These are phyloP conservation scores for Florisuga fusca DNA, from an alignment of 2,797 vertebrate genomes.

Conservation along the genomic window DNA sequence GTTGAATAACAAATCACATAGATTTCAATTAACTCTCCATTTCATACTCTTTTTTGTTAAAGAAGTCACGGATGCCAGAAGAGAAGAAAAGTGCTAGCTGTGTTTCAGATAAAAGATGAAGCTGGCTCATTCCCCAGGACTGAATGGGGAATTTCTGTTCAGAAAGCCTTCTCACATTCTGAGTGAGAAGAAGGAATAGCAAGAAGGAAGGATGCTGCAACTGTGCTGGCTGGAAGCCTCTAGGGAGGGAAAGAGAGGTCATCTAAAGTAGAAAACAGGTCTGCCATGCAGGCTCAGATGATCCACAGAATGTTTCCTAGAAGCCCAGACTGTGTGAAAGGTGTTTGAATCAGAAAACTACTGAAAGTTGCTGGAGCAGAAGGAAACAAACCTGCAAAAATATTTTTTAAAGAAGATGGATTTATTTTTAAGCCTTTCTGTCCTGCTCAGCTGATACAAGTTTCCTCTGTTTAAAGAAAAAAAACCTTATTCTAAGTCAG, in stretches of 20 bases:
- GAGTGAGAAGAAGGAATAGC: neutral
- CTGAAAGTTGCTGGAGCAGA: neutral
- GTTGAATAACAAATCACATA: neutral
- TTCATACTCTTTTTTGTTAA: neutral
- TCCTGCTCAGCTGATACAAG: neutral
- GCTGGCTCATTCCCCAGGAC: neutral
- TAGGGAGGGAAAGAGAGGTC: neutral
- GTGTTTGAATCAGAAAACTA: neutral
- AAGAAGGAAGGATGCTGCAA: neutral
- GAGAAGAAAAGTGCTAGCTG: neutral
- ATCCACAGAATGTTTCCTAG: neutral
- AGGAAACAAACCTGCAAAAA: neutral
- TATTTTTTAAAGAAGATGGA: accelerated
- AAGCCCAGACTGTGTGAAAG: neutral
- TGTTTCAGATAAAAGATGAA: neutral
- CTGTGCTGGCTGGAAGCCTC: neutral
- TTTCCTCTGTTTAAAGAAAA: neutral
- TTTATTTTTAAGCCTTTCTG: neutral
- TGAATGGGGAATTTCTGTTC: neutral
- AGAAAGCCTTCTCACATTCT: neutral
- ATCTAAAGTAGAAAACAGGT: neutral
- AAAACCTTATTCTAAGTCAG: neutral
- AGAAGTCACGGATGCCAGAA: neutral
- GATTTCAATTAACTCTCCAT: neutral
- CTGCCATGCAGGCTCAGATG: neutral